Conservation (phyloP, 2,113 vertebrate species). For the Ceyx cyanopectus region DNA sequence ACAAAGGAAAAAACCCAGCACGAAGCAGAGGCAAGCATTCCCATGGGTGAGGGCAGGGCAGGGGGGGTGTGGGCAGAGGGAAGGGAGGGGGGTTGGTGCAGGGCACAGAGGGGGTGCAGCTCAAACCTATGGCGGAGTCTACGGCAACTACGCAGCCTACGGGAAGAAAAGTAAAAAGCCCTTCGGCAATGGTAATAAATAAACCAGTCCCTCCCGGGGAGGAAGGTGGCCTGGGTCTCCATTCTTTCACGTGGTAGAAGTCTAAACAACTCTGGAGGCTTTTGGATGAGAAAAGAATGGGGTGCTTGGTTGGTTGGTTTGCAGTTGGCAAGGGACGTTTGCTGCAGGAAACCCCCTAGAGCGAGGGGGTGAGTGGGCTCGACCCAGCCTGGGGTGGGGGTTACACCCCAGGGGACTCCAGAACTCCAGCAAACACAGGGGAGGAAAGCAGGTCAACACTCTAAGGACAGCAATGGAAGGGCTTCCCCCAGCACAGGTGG, state of each 20-base stretch:
- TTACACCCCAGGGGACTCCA: too few relatives aligned
- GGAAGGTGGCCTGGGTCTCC: conserved; percentile 81
- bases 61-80: conserved; percentile 24
- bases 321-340: neutral
- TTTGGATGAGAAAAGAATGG: conserved; percentile 51
- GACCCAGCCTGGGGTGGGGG: too few relatives aligned
- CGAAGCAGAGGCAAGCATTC: conserved; percentile 80
- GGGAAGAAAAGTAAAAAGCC: conserved; percentile 75
- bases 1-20: conserved; percentile 70
- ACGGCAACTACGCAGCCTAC: conserved; percentile 65
- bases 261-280: conserved; percentile 64
- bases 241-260: conserved; percentile 32
- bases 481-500: neutral
- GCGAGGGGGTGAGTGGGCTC: too few relatives aligned
- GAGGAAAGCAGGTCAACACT: neutral
- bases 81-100: conserved; percentile 47
- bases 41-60: conserved; percentile 50
- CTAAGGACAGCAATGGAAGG: neutral
- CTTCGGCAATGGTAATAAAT: conserved; percentile 77
- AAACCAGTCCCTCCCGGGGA: conserved; percentile 76
- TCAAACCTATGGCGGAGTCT: conserved; percentile 65
- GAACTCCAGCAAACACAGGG: neutral
- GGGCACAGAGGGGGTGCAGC: conserved; percentile 72
- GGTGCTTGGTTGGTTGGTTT: neutral
- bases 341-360: neutral